phyloP scores from a whole-genome alignment of 2,113 vertebrate genomes.

The Prinia subflava region DNA sequence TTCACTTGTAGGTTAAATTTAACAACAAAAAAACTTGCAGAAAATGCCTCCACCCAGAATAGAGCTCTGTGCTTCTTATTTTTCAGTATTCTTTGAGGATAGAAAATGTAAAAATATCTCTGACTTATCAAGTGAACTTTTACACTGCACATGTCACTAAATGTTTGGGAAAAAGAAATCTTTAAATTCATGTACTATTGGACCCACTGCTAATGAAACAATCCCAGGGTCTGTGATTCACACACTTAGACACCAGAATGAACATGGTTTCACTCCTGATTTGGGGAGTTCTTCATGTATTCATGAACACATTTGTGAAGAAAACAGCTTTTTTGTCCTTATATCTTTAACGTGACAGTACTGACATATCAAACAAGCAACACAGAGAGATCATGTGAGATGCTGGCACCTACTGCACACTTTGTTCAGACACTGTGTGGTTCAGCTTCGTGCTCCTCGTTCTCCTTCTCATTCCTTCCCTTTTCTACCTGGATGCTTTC shows the following conservation, averaged over 20 bases:
- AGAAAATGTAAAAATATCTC: neutral
- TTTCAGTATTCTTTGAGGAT: neutral
- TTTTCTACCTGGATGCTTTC: conserved; percentile 39
- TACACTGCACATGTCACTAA: neutral
- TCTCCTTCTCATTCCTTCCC: neutral
- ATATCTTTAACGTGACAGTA: neutral
- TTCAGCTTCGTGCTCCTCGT: neutral
- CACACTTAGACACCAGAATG: neutral
- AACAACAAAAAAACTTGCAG: neutral
- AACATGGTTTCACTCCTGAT: neutral
- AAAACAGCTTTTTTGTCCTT: neutral
- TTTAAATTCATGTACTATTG: neutral
- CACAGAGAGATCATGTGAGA: neutral
- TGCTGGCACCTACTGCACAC: neutral
- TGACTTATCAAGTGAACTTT: neutral
- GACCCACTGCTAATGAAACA: neutral
- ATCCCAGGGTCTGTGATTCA: neutral
- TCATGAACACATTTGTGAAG: neutral
- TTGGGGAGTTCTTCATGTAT: neutral
- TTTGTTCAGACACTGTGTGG: neutral
- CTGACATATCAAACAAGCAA: neutral
- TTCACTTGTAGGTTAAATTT: neutral
- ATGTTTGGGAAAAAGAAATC: neutral
- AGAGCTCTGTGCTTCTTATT: neutral
- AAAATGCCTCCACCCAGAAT: neutral